phyloP scores from a whole-genome alignment of 2,888 invertebrate genomes.

The Trissolcus brochymenae region DNA sequence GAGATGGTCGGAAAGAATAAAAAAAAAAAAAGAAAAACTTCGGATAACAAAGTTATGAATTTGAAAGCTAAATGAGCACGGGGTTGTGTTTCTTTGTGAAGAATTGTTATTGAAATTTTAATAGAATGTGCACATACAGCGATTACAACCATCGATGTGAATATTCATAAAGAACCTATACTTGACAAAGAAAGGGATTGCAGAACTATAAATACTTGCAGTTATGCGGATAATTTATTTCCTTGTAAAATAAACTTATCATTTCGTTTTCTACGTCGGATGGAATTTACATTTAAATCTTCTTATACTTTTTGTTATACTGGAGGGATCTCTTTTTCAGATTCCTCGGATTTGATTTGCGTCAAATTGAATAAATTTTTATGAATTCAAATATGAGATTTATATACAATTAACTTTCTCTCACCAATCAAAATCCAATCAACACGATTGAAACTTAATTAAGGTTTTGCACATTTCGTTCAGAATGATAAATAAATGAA shows the following conservation, averaged over 20 bases:
- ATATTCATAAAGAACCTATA: conserved; percentile 16
- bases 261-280: conserved; percentile 11
- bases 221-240: conserved; percentile 13
- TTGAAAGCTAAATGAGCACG: conserved; percentile 4
- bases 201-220: conserved; percentile 25
- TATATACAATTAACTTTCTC: too few species aligned
- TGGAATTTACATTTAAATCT: conserved; percentile 1
- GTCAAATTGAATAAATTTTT: too few species aligned
- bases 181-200: conserved; percentile 14
- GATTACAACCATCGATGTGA: conserved; percentile 19
- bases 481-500: too few species aligned
- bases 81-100: conserved; percentile 8
- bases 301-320: neutral
- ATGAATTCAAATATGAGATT: too few species aligned
- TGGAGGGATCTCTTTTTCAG: too few species aligned
- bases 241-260: conserved; percentile 10
- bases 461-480: too few species aligned
- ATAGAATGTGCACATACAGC: conserved; percentile 9
- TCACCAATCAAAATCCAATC: too few species aligned
- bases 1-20: neutral
- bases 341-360: too few species aligned
- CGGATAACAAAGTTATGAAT: neutral
- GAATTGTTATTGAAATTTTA: conserved; percentile 26
- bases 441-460: too few species aligned
- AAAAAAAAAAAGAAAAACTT: neutral